These are phyloP conservation scores for Steinernema khuongi DNA, from an alignment of 1,140 invertebrate genomes.

Conservation along the genomic window DNA sequence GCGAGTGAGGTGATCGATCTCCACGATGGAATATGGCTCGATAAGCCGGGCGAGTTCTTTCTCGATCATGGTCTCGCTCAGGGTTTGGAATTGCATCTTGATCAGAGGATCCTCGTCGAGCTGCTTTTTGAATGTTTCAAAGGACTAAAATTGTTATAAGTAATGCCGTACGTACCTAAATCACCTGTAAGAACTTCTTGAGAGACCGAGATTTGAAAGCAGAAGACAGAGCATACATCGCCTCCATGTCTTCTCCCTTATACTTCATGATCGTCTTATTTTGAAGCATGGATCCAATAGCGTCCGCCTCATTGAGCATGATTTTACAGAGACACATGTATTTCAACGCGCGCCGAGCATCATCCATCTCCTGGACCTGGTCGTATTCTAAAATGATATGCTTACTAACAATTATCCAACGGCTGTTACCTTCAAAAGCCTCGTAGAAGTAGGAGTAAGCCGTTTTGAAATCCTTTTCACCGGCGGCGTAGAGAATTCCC, in stretches of 20 bases:
- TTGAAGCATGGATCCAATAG: conserved; percentile 81
- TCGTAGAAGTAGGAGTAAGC: conserved; percentile 76
- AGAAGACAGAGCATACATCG: conserved; percentile 91
- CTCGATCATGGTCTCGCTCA: conserved; percentile 97
- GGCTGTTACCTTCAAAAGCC: not conserved
- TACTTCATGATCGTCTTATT: conserved; percentile 94
- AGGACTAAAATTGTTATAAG: conserved; percentile 63
- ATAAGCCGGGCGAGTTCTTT: conserved; percentile 97
- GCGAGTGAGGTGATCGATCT: conserved; percentile 76
- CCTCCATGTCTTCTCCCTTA: conserved; percentile 88
- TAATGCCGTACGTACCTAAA: conserved; percentile 20
- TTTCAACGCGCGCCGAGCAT: not conserved
- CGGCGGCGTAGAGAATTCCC: conserved; percentile 92
- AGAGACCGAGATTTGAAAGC: conserved; percentile 91
- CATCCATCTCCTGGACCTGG: not conserved
- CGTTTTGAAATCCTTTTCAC: conserved; percentile 98
- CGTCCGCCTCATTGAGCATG: not conserved
- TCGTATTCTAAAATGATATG: not conserved
- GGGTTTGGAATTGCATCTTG: conserved; percentile 82
- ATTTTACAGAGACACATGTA: not conserved
- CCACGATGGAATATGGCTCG: conserved; percentile 93
- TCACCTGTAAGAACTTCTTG: conserved; percentile 78
- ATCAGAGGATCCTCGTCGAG: conserved; percentile 92
- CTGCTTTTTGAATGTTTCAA: conserved; percentile 79
- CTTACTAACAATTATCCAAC: not conserved